Conservation (phyloP, 2,113 vertebrate genomes). For the Amblyopsis rosae region DNA sequence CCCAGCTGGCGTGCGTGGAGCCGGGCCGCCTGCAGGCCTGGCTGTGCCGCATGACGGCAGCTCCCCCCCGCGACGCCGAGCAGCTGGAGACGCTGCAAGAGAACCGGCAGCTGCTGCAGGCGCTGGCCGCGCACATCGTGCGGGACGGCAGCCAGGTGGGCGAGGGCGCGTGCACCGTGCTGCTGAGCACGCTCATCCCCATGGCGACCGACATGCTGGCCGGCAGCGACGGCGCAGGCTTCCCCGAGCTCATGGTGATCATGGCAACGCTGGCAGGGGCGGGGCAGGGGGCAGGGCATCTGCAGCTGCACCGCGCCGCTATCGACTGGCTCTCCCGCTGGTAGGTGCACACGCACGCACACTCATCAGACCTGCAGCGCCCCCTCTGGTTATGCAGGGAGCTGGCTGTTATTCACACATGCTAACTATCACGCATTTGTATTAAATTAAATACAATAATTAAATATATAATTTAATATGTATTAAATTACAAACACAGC, state of each 20-base stretch:
- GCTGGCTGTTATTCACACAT: no score
- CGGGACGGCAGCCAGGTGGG: constrained; percentile 98
- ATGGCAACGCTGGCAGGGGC: constrained; percentile 96
- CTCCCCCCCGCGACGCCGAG: constrained; percentile 91
- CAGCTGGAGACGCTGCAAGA: constrained; percentile 93
- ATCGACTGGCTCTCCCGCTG: constrained; percentile 96
- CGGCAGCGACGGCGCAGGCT: constrained; percentile 92
- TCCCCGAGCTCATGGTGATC: constrained; percentile 97
- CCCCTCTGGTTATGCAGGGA: no score
- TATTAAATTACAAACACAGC: no score
- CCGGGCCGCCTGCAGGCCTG: constrained; percentile 89
- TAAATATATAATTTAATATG: no score
- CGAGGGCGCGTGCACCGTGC: constrained; percentile 95
- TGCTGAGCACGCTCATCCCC: constrained; percentile 92
- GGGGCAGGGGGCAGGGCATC: constrained; percentile 94
- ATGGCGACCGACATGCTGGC: constrained; percentile 98
- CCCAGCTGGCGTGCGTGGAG: constrained; percentile 95
- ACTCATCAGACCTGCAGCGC: not conserved
- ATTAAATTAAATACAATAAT: no score
- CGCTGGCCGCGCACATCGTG: constrained; percentile 95
- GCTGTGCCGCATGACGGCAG: constrained; percentile 93
- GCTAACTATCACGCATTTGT: no score
- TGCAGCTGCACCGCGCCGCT: constrained; percentile 93
- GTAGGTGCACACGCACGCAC: constrained; percentile 72
- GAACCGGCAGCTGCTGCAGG: constrained; percentile 92